Conservation (phyloP, 2,888 invertebrate species). For the Asteroscopus sphinx region DNA sequence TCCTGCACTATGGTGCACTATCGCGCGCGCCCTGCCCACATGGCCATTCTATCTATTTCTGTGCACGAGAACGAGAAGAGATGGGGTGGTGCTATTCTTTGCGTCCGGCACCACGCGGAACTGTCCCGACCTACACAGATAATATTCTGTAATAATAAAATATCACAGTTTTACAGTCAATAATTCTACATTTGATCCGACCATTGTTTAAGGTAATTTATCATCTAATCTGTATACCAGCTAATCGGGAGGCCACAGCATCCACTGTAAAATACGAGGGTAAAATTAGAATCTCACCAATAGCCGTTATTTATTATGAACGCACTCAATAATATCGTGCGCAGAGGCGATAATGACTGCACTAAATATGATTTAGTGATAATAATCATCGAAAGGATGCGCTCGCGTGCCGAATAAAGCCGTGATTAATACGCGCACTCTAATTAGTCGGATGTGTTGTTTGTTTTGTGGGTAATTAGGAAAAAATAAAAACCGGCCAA, state of each 20-base stretch:
- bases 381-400: slow-evolving; percentile 71
- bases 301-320: slow-evolving; percentile 73
- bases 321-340: slow-evolving; percentile 65
- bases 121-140: no score
- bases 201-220: slow-evolving; percentile 42
- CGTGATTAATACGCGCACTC: slow-evolving; percentile 59
- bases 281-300: slow-evolving; percentile 72
- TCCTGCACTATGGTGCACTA: no score
- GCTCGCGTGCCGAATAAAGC: slow-evolving; percentile 60
- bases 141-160: no score
- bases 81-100: no score
- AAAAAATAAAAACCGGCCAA: no score
- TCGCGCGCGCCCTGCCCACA: no score
- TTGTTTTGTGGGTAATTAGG: slow-evolving; percentile 2
- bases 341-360: slow-evolving; percentile 76
- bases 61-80: no score
- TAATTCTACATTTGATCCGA: slow-evolving; percentile 4
- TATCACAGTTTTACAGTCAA: background rate
- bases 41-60: no score
- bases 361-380: slow-evolving; percentile 81
- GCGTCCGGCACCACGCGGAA: no score
- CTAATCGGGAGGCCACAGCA: slow-evolving; percentile 60
- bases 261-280: slow-evolving; percentile 64
- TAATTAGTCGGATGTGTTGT: slow-evolving; percentile 55
- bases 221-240: slow-evolving; percentile 59